Conservation (phyloP, 2,113 vertebrate species). For the Anguilla rostrata region DNA sequence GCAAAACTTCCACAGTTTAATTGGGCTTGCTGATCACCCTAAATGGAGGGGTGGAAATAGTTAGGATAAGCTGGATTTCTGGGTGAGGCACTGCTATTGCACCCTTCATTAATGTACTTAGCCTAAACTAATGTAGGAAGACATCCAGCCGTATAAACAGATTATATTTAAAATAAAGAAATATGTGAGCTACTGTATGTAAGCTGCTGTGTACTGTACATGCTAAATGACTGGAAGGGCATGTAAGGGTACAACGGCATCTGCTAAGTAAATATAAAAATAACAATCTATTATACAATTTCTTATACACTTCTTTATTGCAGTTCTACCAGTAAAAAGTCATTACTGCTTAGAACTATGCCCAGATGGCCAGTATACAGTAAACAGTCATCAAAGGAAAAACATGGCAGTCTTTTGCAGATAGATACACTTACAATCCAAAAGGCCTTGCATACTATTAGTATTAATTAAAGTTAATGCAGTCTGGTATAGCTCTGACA, state of each 20-base stretch:
- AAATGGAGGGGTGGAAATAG: too few species aligned
- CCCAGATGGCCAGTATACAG: neutral
- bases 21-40: too few species aligned
- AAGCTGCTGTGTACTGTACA: too few species aligned
- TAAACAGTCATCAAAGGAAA: neutral
- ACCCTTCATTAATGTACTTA: neutral
- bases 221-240: too few species aligned
- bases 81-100: neutral
- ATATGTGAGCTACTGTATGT: neutral
- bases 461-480: neutral
- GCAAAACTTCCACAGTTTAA: too few species aligned
- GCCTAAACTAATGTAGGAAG: neutral
- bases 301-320: neutral
- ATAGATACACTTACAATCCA: neutral
- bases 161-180: neutral
- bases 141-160: neutral
- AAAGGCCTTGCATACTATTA: neutral
- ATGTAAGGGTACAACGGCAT: too few species aligned
- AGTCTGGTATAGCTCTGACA: neutral
- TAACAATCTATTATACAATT: neutral
- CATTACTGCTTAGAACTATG: neutral
- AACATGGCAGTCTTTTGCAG: neutral
- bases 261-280: neutral
- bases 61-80: neutral
- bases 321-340: neutral